Evolutionary conservation across 2,113 vertebrate species (phyloP), one percentile per base, ranked within the genome.

Genomic region (Dolichotis patagonum): DNA sequence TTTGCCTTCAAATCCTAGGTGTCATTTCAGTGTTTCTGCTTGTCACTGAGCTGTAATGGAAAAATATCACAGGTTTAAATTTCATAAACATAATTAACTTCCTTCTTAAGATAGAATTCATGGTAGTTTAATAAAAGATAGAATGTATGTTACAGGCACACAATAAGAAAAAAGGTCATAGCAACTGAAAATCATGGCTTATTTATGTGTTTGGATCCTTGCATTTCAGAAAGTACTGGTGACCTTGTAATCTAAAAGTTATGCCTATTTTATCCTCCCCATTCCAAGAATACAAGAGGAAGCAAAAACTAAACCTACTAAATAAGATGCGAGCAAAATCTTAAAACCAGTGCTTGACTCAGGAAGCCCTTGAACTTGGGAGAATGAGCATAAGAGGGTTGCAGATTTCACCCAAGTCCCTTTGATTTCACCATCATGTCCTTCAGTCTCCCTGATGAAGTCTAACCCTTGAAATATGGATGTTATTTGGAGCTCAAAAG

Each of bases 111-210:
- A 54, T 0, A 54, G 54, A 41, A 26, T 22, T 13, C 75, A 22
- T 90, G 24, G 75, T 97, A 54, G 49, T 96, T 96, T 81, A 96
- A 83, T 92, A 96, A 90, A 6, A 93, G 20, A 1, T 30, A 77
- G 92, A 62, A 73, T 73, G 65, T 88, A 54, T 82, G 90, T 77
- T 93, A 30, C 95, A 98, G 87, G 93, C 43, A 94, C 75, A 88
- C 32, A 92, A 38, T 52, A 80, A 52, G 75, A 32, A 82, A 89
- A 81, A 97, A 96, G 89, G 30, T 60, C 17, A n/a, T 13, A 67
- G 83, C 88, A 88, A 63, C 87, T 90, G 95, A 97, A 97, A 92
- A 81, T 85, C 35, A 58, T 6, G 83, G 63, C 26, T 95, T 73
- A 19, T 96, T 94, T 92, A n/a, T n/a, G n/a, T 92, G 41, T 92